Conservation (phyloP, 2,113 vertebrate genomes). For the Pluvianellus socialis region DNA sequence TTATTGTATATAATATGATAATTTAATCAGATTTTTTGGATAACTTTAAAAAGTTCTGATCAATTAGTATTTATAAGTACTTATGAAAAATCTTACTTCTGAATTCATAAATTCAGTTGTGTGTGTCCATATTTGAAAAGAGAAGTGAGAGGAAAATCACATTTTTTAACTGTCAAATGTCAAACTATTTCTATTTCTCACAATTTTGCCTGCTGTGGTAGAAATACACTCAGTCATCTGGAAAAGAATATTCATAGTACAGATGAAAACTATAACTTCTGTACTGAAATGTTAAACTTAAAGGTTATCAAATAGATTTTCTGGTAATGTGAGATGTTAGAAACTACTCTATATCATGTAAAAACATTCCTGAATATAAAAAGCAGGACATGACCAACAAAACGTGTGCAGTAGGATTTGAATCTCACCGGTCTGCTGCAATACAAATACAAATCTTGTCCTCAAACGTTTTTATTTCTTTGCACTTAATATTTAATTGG, state of each 20-base stretch:
- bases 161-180: neutral
- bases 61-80: neutral
- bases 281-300: neutral
- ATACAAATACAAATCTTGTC: neutral
- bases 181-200: neutral
- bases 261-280: neutral
- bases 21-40: conserved; percentile 11
- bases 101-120: neutral
- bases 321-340: neutral
- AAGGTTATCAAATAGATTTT: neutral
- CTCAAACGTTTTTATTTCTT: neutral
- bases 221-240: neutral
- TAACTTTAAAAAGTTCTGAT: neutral
- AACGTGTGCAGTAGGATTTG: neutral
- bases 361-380: neutral
- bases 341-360: neutral
- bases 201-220: neutral
- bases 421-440: neutral
- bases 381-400: neutral
- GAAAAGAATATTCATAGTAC: neutral
- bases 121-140: neutral
- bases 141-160: neutral
- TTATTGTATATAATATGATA: conserved; percentile 11
- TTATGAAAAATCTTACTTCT: neutral
- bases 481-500: neutral